Base-by-base conservation (phyloP, 2,797 vertebrate genomes). In the Emydoidea blandingii region DNA sequence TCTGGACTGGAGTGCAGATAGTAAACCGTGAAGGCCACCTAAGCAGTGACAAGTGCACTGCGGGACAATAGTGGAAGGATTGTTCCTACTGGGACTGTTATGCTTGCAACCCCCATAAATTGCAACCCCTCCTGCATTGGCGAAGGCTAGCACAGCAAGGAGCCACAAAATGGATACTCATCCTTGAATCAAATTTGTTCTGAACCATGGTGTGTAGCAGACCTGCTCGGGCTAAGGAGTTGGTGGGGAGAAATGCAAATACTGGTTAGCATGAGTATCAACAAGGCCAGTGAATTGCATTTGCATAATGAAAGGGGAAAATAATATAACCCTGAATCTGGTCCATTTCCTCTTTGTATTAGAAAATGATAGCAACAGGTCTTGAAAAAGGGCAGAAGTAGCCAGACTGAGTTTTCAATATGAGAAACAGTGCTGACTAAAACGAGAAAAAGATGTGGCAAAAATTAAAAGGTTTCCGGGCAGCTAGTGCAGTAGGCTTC, bases 381-480 rank as follows among this genome's bases (percentile, higher is more conserved):
- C 74, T n/a, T 86, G 25, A 47, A 1, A 76, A 62, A 94, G 93
- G n/a, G 0, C 6, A 78, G 59, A 83, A 95, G 31, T 76, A 79
- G 44, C 49, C 86, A 49, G 81, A 79, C 44, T 23, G 2, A 0
- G 85, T 82, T 87, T 92, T 84, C 0, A 83, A 68, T 65, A 79
- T 85, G 85, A 90, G 81, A 89, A 94, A 89, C 25, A 91, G 62
- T 56, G 78, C 47, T 92, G 95, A 96, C 95, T 97, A 91, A 96
- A 89, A 89, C 95, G 49, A 41, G 91, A 85, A 65, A 7, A 3
- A 65, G 91, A 87, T 93, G 12, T 86, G 93, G 88, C 83, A 95
- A 83, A 96, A 94, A 96, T 93, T 95, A 97, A 95, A 97, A 97
- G 94, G 94, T 96, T 96, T 96, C 85, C 92, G 89, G 92, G 96